Base-by-base conservation (phyloP, 2,888 invertebrate genomes). In the Andrena marginata region DNA sequence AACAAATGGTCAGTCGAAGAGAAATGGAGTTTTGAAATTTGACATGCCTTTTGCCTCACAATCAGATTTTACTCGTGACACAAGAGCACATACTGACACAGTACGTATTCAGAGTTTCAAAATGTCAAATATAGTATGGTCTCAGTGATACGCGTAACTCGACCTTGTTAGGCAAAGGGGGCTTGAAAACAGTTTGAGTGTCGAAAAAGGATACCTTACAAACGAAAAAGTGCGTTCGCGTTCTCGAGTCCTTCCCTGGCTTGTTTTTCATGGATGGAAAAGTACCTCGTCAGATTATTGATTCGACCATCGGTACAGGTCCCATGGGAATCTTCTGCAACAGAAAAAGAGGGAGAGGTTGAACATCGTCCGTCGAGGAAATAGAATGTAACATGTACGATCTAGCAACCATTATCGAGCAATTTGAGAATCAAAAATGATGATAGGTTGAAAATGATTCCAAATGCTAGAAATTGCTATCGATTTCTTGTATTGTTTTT, bases 181-280 rank as follows among this genome's bases (percentile, higher is more conserved):
- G 56, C 23, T 56, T 56, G 23, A 26, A 56, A 23, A 56, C 23
- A 23, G 20, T 20, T 56, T 20, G 20, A 20, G 10, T 10, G 56
- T 56, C 4, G 42, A 48, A 29, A 16, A 64, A 42, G 42, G 42
- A 42, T 42, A 42, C 10, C 20, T 48, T 42, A 26, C 10, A 16
- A 16, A 67, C 8, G 54, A 56, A 56, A 56, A 23, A 23, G 56
- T 56, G 26, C 20, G 56, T 54, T 4, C 16, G 33, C 35, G 13
- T 33, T 31, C 49, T 49, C 35, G 10, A 10, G 51, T 33, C 16
- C 5, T 16, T 75, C 2, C 3, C 48, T 16, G 31, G 59, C 13
- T 83, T 79, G 13, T 74, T 84, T 70, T 69, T 49, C 70, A 23
- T 62, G 23, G 48, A 62, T 56, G 65, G 83, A 75, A 83, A 83